Conservation (phyloP, 2,888 invertebrate genomes). For the Globia sparganii region DNA sequence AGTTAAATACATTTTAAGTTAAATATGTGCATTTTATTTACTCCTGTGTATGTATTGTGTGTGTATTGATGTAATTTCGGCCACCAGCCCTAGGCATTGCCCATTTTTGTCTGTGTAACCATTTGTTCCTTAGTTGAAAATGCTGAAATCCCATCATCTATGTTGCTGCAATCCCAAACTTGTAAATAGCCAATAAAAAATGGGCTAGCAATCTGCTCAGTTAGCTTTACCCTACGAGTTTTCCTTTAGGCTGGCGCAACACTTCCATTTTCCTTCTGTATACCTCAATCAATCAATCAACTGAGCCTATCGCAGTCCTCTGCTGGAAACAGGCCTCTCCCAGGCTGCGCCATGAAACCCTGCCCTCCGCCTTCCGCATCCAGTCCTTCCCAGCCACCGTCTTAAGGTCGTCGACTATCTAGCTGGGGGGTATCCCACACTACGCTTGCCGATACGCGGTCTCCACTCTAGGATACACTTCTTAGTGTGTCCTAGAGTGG, state of each 20-base stretch:
- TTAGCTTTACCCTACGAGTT: not conserved
- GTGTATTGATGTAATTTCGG: not conserved
- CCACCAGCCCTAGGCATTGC: not conserved
- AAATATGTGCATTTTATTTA: constrained; percentile 68
- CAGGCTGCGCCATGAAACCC: not conserved
- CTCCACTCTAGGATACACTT: too few relatives aligned
- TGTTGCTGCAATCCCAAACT: not conserved
- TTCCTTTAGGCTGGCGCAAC: not conserved
- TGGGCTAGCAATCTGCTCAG: not conserved
- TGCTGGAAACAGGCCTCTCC: not conserved
- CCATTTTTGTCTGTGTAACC: too few relatives aligned
- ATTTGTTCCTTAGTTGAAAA: not conserved
- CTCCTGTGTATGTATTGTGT: too few relatives aligned
- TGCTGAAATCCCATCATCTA: not conserved
- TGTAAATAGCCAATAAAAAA: not conserved
- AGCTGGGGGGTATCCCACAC: too few relatives aligned
- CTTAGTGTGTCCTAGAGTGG: too few relatives aligned
- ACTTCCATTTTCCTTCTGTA: not conserved
- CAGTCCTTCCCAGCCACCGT: not conserved
- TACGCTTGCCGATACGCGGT: too few relatives aligned
- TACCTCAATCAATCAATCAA: too few relatives aligned
- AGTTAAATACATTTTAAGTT: constrained; percentile 88
- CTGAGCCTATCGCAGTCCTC: too few relatives aligned
- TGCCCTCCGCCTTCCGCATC: not conserved
- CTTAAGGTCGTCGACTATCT: too few relatives aligned